phyloP scores from a whole-genome alignment of 2,113 vertebrate genomes.

The Cacatua alba region DNA sequence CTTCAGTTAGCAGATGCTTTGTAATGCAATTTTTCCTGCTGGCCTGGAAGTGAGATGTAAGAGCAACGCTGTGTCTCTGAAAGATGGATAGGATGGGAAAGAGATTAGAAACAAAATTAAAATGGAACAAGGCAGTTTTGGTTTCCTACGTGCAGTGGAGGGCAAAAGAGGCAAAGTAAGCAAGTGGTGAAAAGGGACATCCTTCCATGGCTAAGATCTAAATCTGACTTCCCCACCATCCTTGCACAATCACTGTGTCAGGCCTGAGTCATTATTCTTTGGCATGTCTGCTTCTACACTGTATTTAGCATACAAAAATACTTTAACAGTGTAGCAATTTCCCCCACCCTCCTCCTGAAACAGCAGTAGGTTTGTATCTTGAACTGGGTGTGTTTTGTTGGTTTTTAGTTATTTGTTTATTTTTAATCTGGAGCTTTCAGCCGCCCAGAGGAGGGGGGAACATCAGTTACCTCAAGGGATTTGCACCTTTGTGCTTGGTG shows the following conservation, averaged over 20 bases:
- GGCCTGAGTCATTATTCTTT: neutral
- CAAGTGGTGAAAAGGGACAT: neutral
- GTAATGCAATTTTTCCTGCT: neutral
- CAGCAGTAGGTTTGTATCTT: neutral
- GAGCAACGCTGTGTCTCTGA: neutral
- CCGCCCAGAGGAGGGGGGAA: neutral
- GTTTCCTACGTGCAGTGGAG: neutral
- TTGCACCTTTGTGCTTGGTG: neutral
- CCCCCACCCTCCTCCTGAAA: neutral
- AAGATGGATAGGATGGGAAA: neutral
- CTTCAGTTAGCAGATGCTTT: neutral
- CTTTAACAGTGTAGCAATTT: neutral
- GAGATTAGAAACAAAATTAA: neutral
- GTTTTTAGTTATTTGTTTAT: neutral
- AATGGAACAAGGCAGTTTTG: neutral
- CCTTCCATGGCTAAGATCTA: neutral
- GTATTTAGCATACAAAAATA: neutral
- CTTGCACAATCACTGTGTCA: neutral
- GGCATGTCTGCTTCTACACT: fast-evolving
- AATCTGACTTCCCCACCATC: neutral
- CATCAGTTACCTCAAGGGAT: neutral
- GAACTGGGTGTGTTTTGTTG: neutral
- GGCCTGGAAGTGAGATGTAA: neutral
- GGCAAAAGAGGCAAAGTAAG: neutral
- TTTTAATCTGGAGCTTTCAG: neutral